phyloP scores from a whole-genome alignment of 2,888 invertebrate genomes.

The Platycnemis pennipes region DNA sequence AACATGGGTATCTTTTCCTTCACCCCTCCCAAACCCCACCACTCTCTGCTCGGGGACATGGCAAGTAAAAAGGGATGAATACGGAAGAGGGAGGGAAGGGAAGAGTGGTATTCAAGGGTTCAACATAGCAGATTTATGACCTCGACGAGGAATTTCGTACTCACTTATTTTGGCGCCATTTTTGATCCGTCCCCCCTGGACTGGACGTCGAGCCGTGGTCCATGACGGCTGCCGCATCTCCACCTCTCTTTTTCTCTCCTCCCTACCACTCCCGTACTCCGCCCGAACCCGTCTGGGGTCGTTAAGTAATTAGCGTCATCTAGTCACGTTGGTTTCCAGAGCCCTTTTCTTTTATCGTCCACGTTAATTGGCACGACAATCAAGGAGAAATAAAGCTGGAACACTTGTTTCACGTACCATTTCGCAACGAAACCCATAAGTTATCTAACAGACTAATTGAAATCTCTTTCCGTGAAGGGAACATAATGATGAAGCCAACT shows the following conservation, averaged over 20 bases:
- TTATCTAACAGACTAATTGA: no score
- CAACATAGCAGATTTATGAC: conserved; percentile 1
- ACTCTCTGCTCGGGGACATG: background rate
- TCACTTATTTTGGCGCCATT: conserved; percentile 1
- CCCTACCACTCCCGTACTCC: background rate
- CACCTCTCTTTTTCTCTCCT: background rate
- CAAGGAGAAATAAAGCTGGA: background rate
- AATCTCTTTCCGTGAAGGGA: no score
- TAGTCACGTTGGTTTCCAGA: background rate
- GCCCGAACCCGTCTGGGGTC: background rate
- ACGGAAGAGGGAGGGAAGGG: conserved; percentile 68
- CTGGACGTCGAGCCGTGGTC: background rate
- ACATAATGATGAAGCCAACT: no score
- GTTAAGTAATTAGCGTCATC: conserved; percentile 39
- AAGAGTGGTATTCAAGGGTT: background rate
- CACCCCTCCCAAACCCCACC: background rate
- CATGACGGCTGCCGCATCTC: background rate
- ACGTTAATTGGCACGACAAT: conserved; percentile 22
- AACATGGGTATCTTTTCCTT: background rate
- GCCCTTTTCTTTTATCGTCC: background rate
- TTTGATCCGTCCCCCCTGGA: background rate
- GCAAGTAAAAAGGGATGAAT: conserved; percentile 1
- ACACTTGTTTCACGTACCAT: conserved; percentile 19
- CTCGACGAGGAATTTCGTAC: background rate
- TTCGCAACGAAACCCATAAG: no score